A percentile compares a stretch with the other conserved stretches of the same genome.
Conservation (phyloP, 2,888 invertebrate genomes). For the Drosophila birchii region DNA sequence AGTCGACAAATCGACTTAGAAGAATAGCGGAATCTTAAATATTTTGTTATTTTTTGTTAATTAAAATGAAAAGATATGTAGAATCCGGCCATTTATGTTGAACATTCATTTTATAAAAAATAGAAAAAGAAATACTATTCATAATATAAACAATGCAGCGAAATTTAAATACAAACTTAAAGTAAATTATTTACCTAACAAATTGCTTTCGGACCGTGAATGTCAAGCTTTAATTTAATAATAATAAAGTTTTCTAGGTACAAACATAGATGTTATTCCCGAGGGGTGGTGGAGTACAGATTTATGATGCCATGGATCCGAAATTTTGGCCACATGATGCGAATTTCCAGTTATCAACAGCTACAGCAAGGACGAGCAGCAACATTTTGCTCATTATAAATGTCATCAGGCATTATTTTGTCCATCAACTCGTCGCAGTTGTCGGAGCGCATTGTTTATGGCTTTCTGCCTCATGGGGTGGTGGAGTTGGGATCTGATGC, state of each 20-base stretch:
- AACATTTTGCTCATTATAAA: conserved; percentile 74
- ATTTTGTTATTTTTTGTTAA: too few relatives aligned
- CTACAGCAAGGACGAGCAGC: conserved; percentile 21
- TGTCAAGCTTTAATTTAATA: not conserved
- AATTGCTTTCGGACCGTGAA: not conserved
- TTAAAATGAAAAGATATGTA: too few relatives aligned
- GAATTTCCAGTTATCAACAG: conserved; percentile 33
- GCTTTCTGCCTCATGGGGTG: conserved; percentile 26
- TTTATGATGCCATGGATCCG: conserved; percentile 51
- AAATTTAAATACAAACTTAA: not conserved
- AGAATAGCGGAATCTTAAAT: too few relatives aligned
- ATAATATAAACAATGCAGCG: not conserved
- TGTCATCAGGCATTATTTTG: conserved; percentile 75
- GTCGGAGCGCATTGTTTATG: conserved; percentile 62
- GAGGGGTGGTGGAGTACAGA: conserved; percentile 34
- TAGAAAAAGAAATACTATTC: too few relatives aligned
- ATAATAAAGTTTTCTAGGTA: conserved; percentile 3
- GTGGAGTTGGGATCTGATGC: conserved; percentile 1
- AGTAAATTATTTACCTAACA: not conserved
- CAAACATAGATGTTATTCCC: conserved; percentile 1
- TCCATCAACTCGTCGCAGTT: conserved; percentile 67
- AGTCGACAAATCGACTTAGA: too few relatives aligned
- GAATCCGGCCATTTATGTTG: too few relatives aligned
- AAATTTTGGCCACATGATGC: conserved; percentile 45
- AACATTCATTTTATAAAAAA: too few relatives aligned